Evolutionary conservation across 1,140 invertebrate species (phyloP).

Genomic region (Scaptomyza hsui): DNA sequence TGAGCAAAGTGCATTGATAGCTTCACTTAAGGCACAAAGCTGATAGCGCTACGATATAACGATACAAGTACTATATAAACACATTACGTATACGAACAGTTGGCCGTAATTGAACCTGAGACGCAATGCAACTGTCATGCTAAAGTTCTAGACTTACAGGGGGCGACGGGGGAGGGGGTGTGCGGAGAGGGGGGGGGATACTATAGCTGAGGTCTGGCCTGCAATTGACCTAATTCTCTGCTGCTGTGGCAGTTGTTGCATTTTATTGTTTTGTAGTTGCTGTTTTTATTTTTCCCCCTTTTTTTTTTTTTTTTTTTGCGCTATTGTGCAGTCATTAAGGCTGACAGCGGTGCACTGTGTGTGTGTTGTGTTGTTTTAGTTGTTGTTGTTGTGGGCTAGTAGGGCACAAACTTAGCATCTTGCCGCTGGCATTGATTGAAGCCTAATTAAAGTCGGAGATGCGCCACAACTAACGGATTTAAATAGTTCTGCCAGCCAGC

Average conservation of each 20-base stretch:
- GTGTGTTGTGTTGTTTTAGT: background rate
- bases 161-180: background rate
- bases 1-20: conserved; percentile 43
- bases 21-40: conserved; percentile 6
- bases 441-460: conserved; percentile 72
- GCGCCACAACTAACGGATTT: conserved; percentile 32
- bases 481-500: background rate
- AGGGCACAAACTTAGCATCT: conserved; percentile 47
- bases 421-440: conserved; percentile 75
- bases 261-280: background rate
- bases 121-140: conserved; percentile 39
- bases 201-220: conserved; percentile 27
- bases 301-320: conserved; percentile 10
- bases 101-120: conserved; percentile 44
- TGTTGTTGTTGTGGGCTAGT: conserved; percentile 34
- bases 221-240: conserved; percentile 70
- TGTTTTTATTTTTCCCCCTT: background rate
- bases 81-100: background rate
- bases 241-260: conserved; percentile 28
- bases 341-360: conserved; percentile 9
- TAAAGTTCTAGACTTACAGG: conserved; percentile 1
- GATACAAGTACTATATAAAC: conserved; percentile 3
- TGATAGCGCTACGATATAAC: conserved; percentile 12
- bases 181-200: background rate
- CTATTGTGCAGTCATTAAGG: conserved; percentile 49